Conservation (phyloP, 2,888 invertebrate genomes). For the Lasiommata megera region DNA sequence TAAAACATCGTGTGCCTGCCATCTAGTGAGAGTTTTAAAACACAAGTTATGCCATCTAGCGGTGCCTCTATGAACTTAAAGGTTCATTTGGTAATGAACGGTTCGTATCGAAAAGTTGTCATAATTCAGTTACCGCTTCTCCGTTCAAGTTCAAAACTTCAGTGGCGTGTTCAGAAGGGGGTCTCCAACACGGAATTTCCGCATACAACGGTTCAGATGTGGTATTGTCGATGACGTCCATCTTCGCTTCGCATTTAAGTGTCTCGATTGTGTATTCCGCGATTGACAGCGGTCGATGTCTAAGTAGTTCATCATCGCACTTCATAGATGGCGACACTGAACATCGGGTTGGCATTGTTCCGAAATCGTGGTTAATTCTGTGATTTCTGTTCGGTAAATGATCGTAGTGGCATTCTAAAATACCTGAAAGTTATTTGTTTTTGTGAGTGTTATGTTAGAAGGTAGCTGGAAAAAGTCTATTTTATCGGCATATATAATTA, state of each 20-base stretch:
- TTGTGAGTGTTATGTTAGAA: not conserved
- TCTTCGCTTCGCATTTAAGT: conserved; percentile 68
- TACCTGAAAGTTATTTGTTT: conserved; percentile 49
- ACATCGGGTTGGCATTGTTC: conserved; percentile 47
- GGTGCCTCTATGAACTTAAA: conserved; percentile 9
- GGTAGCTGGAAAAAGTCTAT: not conserved
- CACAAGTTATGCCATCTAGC: conserved; percentile 38
- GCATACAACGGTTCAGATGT: conserved; percentile 84
- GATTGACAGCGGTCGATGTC: conserved; percentile 50
- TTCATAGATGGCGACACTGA: conserved; percentile 63
- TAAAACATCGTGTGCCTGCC: not conserved
- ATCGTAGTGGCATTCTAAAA: conserved; percentile 84
- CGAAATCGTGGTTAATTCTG: conserved; percentile 57
- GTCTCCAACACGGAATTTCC: conserved; percentile 83
- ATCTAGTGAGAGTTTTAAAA: not conserved
- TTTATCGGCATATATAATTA: conserved; percentile 40
- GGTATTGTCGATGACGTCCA: conserved; percentile 63
- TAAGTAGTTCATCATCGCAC: conserved; percentile 48
- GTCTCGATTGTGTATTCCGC: conserved; percentile 70
- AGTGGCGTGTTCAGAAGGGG: conserved; percentile 70
- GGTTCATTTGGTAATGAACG: not conserved
- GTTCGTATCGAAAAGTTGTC: conserved; percentile 39
- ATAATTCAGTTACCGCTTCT: conserved; percentile 78
- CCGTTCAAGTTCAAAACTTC: conserved; percentile 69
- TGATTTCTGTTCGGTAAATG: conserved; percentile 63